phyloP scores from a whole-genome alignment of 2,113 vertebrate species.

The Melospiza georgiana region DNA sequence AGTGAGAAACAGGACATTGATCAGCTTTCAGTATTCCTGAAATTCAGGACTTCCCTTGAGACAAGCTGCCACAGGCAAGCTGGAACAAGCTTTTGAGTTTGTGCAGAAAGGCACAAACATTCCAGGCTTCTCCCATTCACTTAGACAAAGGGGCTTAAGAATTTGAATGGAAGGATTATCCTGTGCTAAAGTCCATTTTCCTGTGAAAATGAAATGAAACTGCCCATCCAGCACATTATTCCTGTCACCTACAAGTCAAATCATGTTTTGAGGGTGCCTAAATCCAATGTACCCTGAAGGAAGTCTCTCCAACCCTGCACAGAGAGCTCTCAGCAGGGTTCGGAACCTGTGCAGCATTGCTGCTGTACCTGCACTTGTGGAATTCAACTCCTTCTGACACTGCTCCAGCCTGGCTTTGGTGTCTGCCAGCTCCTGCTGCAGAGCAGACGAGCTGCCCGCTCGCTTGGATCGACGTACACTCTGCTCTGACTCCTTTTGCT shows the following conservation, averaged over 20 bases:
- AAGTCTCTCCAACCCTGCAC: neutral
- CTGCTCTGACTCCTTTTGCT: constrained; percentile 10
- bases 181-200: neutral
- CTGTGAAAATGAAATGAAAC: neutral
- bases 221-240: neutral
- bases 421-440: constrained; percentile 63
- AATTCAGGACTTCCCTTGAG: neutral
- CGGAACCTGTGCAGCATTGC: neutral
- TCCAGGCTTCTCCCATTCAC: neutral
- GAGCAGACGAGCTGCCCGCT: constrained; percentile 1
- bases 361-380: constrained; percentile 75
- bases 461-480: constrained; percentile 80
- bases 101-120: neutral
- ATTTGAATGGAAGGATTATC: neutral
- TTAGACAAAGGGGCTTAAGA: neutral
- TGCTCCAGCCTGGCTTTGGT: constrained; percentile 79
- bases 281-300: neutral
- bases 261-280: neutral
- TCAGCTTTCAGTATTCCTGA: neutral
- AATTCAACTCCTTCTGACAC: constrained; percentile 73
- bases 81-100: neutral
- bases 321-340: neutral
- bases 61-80: neutral
- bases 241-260: neutral
- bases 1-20: neutral